phyloP scores from a whole-genome alignment of 2,797 vertebrate genomes.

The Gymnothorax javanicus region DNA sequence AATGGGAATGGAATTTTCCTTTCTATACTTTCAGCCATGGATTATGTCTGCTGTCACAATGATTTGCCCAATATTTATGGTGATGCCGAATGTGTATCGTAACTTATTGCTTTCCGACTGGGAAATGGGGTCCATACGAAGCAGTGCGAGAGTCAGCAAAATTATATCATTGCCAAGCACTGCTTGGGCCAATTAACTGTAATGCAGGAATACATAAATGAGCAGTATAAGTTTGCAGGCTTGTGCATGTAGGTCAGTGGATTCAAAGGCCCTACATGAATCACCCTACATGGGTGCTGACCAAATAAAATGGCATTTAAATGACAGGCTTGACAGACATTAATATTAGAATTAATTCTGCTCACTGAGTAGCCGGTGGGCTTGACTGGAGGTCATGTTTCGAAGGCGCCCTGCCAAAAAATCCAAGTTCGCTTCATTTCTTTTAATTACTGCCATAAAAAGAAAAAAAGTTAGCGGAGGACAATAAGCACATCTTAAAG shows the following conservation, averaged over 20 bases:
- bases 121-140: background rate
- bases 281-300: background rate
- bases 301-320: background rate
- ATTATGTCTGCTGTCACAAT: background rate
- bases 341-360: background rate
- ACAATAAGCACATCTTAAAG: conserved; percentile 34
- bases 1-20: background rate
- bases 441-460: conserved; percentile 6
- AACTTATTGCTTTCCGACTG: background rate
- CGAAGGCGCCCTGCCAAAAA: background rate
- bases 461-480: background rate
- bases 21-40: background rate
- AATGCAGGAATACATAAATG: background rate
- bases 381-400: conserved; percentile 8
- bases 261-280: background rate
- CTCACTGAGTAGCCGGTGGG: background rate
- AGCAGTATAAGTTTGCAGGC: background rate
- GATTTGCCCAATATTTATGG: background rate
- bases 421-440: conserved; percentile 10
- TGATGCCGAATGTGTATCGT: background rate
- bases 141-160: background rate
- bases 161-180: background rate
- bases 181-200: background rate
- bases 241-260: background rate
- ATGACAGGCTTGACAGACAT: background rate